Evolutionary conservation across 1,140 invertebrate genomes (phyloP).

Genomic region (Atta cephalotes): DNA sequence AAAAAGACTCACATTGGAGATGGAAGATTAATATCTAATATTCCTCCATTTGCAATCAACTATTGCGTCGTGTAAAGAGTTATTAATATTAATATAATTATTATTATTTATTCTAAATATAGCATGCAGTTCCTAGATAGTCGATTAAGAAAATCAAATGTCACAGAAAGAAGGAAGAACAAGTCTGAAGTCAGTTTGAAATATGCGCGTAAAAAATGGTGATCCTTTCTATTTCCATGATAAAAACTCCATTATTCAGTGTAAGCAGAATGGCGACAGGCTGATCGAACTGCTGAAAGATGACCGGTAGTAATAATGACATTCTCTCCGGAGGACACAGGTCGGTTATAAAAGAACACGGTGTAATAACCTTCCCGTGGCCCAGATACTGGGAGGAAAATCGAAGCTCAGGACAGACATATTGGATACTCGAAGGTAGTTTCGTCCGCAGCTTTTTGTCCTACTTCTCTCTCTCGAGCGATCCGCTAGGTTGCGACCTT

Average conservation of each 20-base stretch:
- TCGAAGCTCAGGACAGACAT: conserved; percentile 72
- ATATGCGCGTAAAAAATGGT: not conserved
- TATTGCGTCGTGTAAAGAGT: no score
- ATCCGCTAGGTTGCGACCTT: conserved; percentile 48
- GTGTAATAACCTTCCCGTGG: conserved; percentile 73
- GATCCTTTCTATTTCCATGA: not conserved
- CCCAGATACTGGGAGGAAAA: conserved; percentile 72
- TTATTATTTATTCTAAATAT: not conserved
- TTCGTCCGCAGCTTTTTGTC: conserved; percentile 67
- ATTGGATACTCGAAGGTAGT: conserved; percentile 71
- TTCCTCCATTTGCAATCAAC: no score
- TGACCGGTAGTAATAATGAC: conserved; percentile 64
- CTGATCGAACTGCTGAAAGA: conserved; percentile 36
- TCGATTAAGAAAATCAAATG: not conserved
- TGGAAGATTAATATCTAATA: no score
- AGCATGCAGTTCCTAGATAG: not conserved
- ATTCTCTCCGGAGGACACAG: conserved; percentile 41
- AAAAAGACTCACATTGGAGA: no score
- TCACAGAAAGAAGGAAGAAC: not conserved
- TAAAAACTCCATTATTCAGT: conserved; percentile 46
- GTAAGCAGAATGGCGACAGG: conserved; percentile 12
- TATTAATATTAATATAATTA: no score
- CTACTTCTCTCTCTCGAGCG: conserved; percentile 47
- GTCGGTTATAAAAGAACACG: conserved; percentile 69
- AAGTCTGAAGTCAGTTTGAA: not conserved